These are phyloP conservation scores for Mechanitis mazaeus DNA, from an alignment of 2,888 invertebrate species.

Conservation along the genomic window DNA sequence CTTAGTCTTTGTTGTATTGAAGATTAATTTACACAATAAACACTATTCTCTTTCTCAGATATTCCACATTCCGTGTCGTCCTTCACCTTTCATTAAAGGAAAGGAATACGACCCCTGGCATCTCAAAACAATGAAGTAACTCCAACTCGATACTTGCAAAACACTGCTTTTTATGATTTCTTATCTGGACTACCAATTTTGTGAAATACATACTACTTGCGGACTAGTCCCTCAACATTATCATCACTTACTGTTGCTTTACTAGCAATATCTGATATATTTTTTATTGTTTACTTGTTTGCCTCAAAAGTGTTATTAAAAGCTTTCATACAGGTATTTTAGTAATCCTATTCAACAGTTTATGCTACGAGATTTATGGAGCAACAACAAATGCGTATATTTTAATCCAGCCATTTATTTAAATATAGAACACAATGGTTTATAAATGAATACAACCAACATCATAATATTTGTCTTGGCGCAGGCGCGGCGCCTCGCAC, in stretches of 20 bases:
- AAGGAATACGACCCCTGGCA: constrained; percentile 53
- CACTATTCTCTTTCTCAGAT: constrained; percentile 39
- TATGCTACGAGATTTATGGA: constrained; percentile 1
- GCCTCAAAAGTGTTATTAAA: constrained; percentile 3
- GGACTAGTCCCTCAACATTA: constrained; percentile 56
- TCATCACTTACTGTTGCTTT: constrained; percentile 47
- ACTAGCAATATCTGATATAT: constrained; percentile 55
- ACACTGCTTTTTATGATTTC: constrained; percentile 62
- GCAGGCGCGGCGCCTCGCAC: constrained; percentile 34
- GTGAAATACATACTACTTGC: constrained; percentile 52
- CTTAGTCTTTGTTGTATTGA: constrained; percentile 32
- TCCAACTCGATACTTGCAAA: constrained; percentile 54
- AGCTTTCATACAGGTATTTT: constrained; percentile 2
- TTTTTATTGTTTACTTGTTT: constrained; percentile 9
- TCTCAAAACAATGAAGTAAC: constrained; percentile 53
- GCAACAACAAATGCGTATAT: constrained; percentile 3
- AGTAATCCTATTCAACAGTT: constrained; percentile 7
- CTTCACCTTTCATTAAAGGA: constrained; percentile 67
- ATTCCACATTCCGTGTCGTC: constrained; percentile 54
- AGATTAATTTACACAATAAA: constrained; percentile 52
- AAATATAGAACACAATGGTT: constrained; percentile 20
- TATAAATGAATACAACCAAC: constrained; percentile 33
- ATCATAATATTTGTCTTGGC: constrained; percentile 37
- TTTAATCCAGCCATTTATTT: constrained; percentile 17
- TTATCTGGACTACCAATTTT: constrained; percentile 59